phyloP scores from a whole-genome alignment of 2,797 vertebrate species.

The Molossus alvarezi region DNA sequence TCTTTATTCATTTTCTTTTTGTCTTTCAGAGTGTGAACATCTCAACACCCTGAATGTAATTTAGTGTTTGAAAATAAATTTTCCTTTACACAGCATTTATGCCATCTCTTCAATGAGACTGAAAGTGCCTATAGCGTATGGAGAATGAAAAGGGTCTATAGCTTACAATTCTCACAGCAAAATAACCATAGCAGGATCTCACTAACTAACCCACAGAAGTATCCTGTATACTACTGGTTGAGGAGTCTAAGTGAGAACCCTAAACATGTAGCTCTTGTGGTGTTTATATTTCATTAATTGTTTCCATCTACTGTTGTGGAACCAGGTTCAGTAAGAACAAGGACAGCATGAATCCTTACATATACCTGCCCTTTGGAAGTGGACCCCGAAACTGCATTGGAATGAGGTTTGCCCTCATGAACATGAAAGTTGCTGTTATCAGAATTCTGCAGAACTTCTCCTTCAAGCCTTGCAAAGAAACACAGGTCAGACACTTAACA shows the following conservation, averaged over 20 bases:
- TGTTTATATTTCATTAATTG: background rate
- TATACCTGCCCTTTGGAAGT: slow-evolving; percentile 93
- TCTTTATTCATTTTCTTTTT: background rate
- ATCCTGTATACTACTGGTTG: background rate
- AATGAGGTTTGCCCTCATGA: slow-evolving; percentile 93
- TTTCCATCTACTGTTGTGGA: background rate
- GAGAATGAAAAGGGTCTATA: background rate
- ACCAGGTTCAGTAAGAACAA: slow-evolving; percentile 94
- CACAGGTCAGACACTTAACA: slow-evolving; percentile 87
- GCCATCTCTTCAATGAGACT: background rate
- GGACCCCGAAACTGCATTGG: slow-evolving; percentile 95
- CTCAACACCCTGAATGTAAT: background rate
- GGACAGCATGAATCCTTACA: slow-evolving; percentile 89
- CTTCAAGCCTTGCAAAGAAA: slow-evolving; percentile 93
- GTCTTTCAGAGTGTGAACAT: background rate
- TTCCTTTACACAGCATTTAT: background rate
- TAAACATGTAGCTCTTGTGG: background rate
- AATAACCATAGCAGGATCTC: background rate
- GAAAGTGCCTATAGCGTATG: background rate
- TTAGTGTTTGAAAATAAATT: background rate
- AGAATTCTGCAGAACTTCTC: slow-evolving; percentile 92
- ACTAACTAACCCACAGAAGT: background rate
- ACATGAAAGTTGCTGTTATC: slow-evolving; percentile 90
- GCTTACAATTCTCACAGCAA: background rate
- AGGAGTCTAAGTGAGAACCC: background rate